phyloP scores from a whole-genome alignment of 2,797 vertebrate species.

The Carcharodon carcharias region DNA sequence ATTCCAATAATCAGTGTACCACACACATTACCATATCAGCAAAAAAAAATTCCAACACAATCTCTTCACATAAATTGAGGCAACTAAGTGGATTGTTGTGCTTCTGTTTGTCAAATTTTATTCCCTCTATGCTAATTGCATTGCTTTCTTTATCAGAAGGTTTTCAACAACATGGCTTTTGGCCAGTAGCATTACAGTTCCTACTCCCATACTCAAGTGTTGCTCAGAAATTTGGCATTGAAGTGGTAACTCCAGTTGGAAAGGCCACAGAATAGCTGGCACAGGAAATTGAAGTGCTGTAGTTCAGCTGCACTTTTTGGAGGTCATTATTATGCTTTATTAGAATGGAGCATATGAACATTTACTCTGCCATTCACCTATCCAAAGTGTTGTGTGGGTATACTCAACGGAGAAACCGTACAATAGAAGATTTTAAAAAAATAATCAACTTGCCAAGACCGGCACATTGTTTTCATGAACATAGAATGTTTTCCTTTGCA shows the following conservation, averaged over 20 bases:
- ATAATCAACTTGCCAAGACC: neutral
- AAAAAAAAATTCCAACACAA: neutral
- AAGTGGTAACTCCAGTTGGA: too few species aligned
- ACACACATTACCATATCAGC: neutral
- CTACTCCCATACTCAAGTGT: too few species aligned
- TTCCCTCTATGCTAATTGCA: neutral
- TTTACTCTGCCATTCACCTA: neutral
- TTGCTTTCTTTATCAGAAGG: neutral
- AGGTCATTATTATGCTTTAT: neutral
- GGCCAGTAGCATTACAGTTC: too few species aligned
- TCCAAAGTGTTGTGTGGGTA: neutral
- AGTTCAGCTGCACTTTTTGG: neutral
- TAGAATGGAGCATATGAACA: neutral
- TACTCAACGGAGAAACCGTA: neutral
- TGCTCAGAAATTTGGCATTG: too few species aligned
- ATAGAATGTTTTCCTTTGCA: neutral
- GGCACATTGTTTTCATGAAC: neutral
- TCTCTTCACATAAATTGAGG: neutral
- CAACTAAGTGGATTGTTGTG: neutral
- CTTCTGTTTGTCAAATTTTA: neutral
- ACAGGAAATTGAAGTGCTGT: neutral
- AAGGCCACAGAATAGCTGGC: neutral
- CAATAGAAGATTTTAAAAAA: neutral
- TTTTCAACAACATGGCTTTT: neutral
- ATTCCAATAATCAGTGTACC: neutral